Evolutionary conservation across 2,113 vertebrate genomes (phyloP).

Genomic region (Pyxicephalus adspersus): DNA sequence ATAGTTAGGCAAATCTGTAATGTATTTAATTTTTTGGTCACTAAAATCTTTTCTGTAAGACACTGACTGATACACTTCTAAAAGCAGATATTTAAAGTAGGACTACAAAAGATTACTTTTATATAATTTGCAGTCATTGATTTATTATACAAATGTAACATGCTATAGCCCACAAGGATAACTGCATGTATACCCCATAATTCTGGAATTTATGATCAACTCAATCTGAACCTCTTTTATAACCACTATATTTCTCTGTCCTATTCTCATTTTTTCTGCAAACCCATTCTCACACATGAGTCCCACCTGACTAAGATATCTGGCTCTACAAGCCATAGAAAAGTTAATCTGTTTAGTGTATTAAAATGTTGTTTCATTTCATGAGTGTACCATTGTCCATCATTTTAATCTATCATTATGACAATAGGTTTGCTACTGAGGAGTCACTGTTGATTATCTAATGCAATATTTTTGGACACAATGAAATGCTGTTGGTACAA

Average conservation of each 20-base stretch:
- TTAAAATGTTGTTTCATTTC: constrained; percentile 44
- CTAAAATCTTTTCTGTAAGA: constrained; percentile 11
- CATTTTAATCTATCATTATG: constrained; percentile 42
- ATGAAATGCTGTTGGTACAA: constrained; percentile 33
- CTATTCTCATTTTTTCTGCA: constrained; percentile 11
- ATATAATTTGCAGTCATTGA: constrained; percentile 35
- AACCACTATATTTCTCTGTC: constrained; percentile 42
- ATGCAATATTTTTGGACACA: constrained; percentile 40
- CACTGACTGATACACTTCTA: constrained; percentile 17
- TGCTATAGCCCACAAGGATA: constrained; percentile 42
- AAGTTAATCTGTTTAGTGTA: constrained; percentile 39
- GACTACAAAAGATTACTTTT: constrained; percentile 43
- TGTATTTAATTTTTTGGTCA: constrained; percentile 35
- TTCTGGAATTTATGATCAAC: constrained; percentile 28
- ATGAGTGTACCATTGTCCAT: constrained; percentile 34
- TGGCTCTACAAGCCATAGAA: neutral
- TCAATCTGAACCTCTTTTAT: constrained; percentile 36
- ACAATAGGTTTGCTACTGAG: constrained; percentile 36
- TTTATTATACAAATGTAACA: constrained; percentile 30
- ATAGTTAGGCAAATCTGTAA: constrained; percentile 10
- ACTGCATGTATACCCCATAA: constrained; percentile 46
- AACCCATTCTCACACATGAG: constrained; percentile 17
- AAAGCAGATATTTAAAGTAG: constrained; percentile 37
- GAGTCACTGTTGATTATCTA: constrained; percentile 44
- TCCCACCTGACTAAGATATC: constrained; percentile 29